These are phyloP conservation scores for Drymodes brunneopygia DNA, from an alignment of 2,113 vertebrate genomes.

Conservation along the genomic window DNA sequence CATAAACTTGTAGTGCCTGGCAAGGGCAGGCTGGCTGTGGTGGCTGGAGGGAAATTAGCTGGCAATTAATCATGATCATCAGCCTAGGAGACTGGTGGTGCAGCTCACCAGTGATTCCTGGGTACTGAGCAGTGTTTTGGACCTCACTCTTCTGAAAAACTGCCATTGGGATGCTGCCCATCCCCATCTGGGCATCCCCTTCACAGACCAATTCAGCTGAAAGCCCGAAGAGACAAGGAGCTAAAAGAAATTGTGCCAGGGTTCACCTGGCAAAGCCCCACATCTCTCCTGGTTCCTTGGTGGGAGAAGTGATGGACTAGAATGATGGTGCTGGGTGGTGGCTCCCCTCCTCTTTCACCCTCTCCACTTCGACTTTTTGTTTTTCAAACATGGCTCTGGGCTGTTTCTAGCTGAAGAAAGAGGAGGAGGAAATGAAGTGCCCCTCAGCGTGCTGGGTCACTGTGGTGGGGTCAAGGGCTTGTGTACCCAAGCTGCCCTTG, in stretches of 20 bases:
- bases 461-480: background rate
- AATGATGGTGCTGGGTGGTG: fast-evolving
- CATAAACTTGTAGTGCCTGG: background rate
- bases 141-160: background rate
- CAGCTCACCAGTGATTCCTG: background rate
- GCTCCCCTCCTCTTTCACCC: background rate
- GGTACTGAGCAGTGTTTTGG: background rate
- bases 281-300: background rate
- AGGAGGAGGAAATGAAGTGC: background rate
- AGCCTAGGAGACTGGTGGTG: background rate
- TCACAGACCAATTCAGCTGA: background rate
- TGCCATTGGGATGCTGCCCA: background rate
- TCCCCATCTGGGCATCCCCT: background rate
- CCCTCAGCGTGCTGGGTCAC: background rate
- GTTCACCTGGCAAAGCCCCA: background rate
- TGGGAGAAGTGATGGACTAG: background rate
- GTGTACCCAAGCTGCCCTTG: slow-evolving; percentile 5
- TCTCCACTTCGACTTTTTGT: background rate
- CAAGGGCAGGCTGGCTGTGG: background rate
- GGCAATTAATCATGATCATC: background rate
- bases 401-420: background rate
- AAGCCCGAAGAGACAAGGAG: background rate
- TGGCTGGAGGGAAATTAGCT: background rate
- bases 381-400: background rate
- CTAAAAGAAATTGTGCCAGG: background rate